Conservation (phyloP, 2,797 vertebrate species). For the Neosilurus mollespiculum region DNA sequence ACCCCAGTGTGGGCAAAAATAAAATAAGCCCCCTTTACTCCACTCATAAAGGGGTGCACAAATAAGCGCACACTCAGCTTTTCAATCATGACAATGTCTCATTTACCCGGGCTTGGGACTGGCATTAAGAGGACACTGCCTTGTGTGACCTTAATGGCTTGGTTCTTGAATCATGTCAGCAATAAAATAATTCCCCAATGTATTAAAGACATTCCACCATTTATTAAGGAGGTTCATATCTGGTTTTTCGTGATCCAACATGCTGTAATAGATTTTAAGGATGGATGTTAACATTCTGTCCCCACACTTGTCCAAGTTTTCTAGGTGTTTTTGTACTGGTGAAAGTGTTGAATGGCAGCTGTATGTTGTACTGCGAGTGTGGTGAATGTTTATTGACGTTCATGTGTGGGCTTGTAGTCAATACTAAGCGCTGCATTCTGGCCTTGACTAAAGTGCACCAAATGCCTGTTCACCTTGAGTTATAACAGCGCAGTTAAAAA, state of each 20-base stretch:
- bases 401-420: conserved; percentile 22
- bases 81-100: neutral
- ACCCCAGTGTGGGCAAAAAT: neutral
- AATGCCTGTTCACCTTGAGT: conserved; percentile 34
- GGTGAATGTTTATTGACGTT: neutral
- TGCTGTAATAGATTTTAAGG: neutral
- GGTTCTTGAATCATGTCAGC: neutral
- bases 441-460: conserved; percentile 28
- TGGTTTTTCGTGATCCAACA: neutral
- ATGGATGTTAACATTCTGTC: neutral
- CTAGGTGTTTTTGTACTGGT: neutral
- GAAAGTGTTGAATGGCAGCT: neutral
- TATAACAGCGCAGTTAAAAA: conserved; percentile 48
- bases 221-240: neutral
- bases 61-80: neutral
- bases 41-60: neutral
- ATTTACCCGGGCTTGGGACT: no score
- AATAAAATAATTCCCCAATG: neutral
- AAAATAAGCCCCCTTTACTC: neutral
- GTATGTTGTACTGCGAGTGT: conserved; percentile 1
- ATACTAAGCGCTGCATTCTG: conserved; percentile 14
- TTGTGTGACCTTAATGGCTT: no score
- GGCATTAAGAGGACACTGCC: no score
- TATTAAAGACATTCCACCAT: neutral
- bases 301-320: neutral